Evolutionary conservation across 30 jellyfish, hydroid and myxozoan species (phyloP).

Genomic region (Calvadosia cruxmelitensis): DNA sequence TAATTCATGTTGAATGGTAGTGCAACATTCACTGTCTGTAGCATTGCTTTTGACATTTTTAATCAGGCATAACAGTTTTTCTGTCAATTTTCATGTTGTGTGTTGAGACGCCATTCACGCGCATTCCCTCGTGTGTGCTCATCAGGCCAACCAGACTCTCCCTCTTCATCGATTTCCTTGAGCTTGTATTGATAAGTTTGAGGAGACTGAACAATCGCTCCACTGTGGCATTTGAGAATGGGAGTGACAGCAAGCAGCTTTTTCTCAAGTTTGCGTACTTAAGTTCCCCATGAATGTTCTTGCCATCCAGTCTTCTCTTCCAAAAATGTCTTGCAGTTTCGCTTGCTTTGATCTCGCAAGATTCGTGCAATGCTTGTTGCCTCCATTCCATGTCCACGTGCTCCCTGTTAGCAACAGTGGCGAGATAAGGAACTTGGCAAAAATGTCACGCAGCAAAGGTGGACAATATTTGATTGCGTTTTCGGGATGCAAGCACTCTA

Average conservation of each 20-base stretch:
- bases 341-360: not conserved
- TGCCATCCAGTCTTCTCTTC: conserved; percentile 16
- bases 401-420: not conserved
- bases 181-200: too few species aligned
- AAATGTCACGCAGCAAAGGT: not conserved
- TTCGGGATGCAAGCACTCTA: conserved; percentile 1
- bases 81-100: too few species aligned
- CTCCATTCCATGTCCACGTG: conserved; percentile 15
- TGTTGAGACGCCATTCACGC: too few species aligned
- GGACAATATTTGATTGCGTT: conserved; percentile 13
- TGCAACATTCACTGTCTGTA: too few species aligned
- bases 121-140: too few species aligned
- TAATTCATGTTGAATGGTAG: too few species aligned
- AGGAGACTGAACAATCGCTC: too few species aligned
- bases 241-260: conserved; percentile 6
- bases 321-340: conserved; percentile 6
- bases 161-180: too few species aligned
- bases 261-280: conserved; percentile 20
- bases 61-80: too few species aligned
- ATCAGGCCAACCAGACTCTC: too few species aligned
- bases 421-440: not conserved
- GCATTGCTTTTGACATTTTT: too few species aligned
- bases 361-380: conserved; percentile 17
- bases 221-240: conserved; percentile 20
- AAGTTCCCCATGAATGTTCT: not conserved